A percentile compares a stretch with the other conserved stretches of the same genome.
phyloP scores from a whole-genome alignment of 2,113 vertebrate genomes.

The Chauna torquata region DNA sequence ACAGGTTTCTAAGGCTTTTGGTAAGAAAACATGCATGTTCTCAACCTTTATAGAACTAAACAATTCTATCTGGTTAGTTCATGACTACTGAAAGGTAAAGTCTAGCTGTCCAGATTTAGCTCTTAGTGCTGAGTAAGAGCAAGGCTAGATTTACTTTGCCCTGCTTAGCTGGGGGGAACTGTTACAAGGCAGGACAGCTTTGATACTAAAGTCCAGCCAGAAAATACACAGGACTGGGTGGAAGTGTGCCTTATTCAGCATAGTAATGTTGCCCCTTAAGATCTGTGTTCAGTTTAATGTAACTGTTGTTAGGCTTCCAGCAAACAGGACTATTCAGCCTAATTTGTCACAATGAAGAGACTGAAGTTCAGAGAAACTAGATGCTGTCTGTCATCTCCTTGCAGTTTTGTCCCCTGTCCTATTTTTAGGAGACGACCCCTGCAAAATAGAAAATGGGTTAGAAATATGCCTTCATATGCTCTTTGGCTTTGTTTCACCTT shows the following conservation, averaged over 20 bases:
- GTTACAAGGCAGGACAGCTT: not conserved
- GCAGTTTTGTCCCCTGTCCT: not conserved
- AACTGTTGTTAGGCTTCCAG: not conserved
- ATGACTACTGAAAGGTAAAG: not conserved
- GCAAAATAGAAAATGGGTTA: not conserved
- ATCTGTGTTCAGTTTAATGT: not conserved
- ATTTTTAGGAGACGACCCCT: not conserved
- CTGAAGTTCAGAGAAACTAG: not conserved
- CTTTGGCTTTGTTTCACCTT: not conserved
- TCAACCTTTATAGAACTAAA: no score
- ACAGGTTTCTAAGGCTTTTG: not conserved
- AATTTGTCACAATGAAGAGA: not conserved
- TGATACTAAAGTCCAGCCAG: not conserved
- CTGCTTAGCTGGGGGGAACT: not conserved
- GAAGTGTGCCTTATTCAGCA: not conserved
- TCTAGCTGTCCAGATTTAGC: not conserved
- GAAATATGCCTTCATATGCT: not conserved
- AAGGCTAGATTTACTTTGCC: not conserved
- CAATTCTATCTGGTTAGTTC: not conserved
- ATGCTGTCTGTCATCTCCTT: not conserved
- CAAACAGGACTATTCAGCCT: no score
- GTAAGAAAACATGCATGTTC: not conserved
- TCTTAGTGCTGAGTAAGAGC: not conserved
- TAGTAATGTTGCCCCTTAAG: not conserved
- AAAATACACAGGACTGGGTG: not conserved